A percentile compares a stretch with the other conserved stretches of the same genome.
phyloP scores from a whole-genome alignment of 92 coral and sea anemone species.

The Hydrozoanthus gracilis region DNA sequence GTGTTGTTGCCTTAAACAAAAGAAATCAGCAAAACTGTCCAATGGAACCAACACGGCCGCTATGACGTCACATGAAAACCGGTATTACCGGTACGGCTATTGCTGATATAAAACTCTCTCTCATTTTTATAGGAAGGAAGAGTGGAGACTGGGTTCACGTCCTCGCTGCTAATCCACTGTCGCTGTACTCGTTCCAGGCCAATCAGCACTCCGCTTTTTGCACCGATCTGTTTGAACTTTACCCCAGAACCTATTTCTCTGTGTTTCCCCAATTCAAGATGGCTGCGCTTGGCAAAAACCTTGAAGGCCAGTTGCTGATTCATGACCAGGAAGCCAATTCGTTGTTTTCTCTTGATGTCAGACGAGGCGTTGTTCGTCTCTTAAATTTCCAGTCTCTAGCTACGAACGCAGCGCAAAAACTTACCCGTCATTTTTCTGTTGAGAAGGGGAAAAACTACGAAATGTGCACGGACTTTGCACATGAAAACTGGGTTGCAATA shows the following conservation, averaged over 20 bases:
- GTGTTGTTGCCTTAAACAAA: no score
- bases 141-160: slow-evolving; percentile 96
- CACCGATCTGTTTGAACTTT: slow-evolving; percentile 79
- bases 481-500: slow-evolving; percentile 79
- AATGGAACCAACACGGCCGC: no score
- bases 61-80: no score
- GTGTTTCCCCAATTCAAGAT: slow-evolving; percentile 79
- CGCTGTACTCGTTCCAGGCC: slow-evolving; percentile 85
- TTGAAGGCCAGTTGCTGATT: slow-evolving; percentile 83
- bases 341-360: slow-evolving; percentile 72
- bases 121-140: slow-evolving; percentile 63
- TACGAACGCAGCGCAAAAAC: slow-evolving; percentile 76
- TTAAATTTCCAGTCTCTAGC: slow-evolving; percentile 77
- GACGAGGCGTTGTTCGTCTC: slow-evolving; percentile 60
- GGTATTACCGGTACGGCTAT: no score
- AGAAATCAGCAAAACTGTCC: no score
- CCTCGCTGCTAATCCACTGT: slow-evolving; percentile 86
- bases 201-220: slow-evolving; percentile 81
- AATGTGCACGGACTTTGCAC: slow-evolving; percentile 69
- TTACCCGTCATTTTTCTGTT: slow-evolving; percentile 92
- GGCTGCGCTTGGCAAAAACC: slow-evolving; percentile 85
- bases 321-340: slow-evolving; percentile 85
- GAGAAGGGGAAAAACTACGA: slow-evolving; percentile 69
- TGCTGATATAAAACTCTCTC: neutral
- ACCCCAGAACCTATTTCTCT: slow-evolving; percentile 74